phyloP scores from a whole-genome alignment of 2,797 vertebrate genomes.

The Schizopygopsis pylzovi region DNA sequence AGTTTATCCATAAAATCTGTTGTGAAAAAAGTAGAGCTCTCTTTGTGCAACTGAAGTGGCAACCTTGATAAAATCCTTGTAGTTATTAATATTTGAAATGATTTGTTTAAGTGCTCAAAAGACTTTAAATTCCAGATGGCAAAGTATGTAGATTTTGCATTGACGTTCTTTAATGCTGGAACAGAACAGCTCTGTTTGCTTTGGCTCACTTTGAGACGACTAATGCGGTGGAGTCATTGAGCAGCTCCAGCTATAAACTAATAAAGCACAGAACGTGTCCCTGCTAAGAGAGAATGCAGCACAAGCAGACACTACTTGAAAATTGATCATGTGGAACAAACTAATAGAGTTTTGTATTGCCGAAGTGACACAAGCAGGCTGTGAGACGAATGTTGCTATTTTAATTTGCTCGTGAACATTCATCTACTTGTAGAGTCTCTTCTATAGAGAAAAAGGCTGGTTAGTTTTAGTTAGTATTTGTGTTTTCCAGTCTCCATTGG shows the following conservation, averaged over 20 bases:
- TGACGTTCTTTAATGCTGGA: background rate
- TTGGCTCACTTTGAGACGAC: background rate
- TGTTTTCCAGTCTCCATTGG: background rate
- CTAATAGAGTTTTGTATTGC: background rate
- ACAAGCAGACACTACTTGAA: background rate
- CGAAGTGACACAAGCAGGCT: background rate
- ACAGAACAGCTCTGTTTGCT: conserved; percentile 9
- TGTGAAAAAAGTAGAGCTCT: background rate
- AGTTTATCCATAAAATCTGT: background rate
- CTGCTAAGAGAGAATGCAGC: background rate
- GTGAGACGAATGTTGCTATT: background rate
- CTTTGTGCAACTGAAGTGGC: no score
- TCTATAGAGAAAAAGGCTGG: background rate
- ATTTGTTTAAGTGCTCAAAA: conserved; percentile 6
- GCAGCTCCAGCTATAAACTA: conserved; percentile 22
- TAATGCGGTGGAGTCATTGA: conserved; percentile 21
- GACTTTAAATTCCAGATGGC: conserved; percentile 6
- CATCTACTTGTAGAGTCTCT: background rate
- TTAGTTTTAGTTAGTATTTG: background rate
- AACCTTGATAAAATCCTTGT: background rate
- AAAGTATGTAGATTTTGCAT: background rate
- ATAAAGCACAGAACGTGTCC: background rate
- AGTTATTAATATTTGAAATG: background rate
- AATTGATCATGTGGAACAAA: background rate
- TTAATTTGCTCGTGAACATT: background rate